Percentiles rank a stretch among this genome's conserved stretches.
Evolutionary conservation across 2,113 vertebrate species (phyloP).

Genomic region (Plestiodon gilberti): DNA sequence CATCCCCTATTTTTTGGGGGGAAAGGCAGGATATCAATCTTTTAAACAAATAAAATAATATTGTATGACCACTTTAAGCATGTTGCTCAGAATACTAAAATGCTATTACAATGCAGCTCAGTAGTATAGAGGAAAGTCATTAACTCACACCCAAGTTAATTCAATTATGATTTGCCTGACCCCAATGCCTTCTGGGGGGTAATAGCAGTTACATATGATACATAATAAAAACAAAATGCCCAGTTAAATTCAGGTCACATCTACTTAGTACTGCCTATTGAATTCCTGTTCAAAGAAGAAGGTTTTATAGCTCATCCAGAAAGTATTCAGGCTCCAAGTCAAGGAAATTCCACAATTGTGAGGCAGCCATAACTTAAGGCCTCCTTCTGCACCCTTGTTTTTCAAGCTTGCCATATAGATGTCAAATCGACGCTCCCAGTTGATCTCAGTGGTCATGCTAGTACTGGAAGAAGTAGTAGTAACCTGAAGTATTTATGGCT

Average conservation of each 20-base stretch:
- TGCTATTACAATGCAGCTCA: too few relatives aligned
- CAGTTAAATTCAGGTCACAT: background rate
- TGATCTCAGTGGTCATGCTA: background rate
- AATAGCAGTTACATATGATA: background rate
- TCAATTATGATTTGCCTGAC: too few relatives aligned
- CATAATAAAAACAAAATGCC: background rate
- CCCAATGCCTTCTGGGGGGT: too few relatives aligned
- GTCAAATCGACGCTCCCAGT: background rate
- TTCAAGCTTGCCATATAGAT: background rate
- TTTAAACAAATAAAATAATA: too few relatives aligned
- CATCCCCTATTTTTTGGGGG: too few relatives aligned
- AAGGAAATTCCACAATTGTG: background rate
- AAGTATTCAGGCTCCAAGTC: too few relatives aligned
- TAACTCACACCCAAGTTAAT: too few relatives aligned
- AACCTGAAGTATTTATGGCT: background rate
- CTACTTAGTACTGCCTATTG: background rate
- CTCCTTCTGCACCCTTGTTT: background rate
- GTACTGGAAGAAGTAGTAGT: background rate
- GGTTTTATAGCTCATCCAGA: too few relatives aligned
- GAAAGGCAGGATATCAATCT: too few relatives aligned
- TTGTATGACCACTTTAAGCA: too few relatives aligned
- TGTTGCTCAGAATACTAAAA: too few relatives aligned
- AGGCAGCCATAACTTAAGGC: background rate
- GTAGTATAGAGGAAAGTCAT: too few relatives aligned
- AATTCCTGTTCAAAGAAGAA: background rate